Percentiles rank a stretch among this genome's conserved stretches.
Conservation (phyloP, 2,888 invertebrate species). For the Drosophila infuscata region DNA sequence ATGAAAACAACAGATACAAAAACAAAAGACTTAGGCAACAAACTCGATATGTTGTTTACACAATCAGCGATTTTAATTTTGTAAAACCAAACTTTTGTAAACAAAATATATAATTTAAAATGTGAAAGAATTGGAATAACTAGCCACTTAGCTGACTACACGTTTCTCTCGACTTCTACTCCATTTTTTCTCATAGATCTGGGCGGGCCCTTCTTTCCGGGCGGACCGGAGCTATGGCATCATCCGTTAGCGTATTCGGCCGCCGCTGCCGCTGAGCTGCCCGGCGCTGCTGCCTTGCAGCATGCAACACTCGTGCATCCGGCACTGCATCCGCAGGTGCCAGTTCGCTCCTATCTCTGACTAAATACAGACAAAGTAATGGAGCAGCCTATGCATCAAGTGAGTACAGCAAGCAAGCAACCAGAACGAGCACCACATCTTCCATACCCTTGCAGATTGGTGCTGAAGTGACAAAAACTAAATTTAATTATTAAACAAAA, state of each 20-base stretch:
- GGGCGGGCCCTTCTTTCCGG: slow-evolving; percentile 98
- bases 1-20: background rate
- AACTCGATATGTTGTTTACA: slow-evolving; percentile 43
- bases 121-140: slow-evolving; percentile 7
- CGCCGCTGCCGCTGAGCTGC: slow-evolving; percentile 92
- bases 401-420: slow-evolving; percentile 67
- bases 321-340: slow-evolving; percentile 98
- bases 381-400: slow-evolving; percentile 85
- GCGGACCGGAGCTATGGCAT: slow-evolving; percentile 97
- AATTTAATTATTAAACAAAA: background rate
- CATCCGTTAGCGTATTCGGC: slow-evolving; percentile 93
- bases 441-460: background rate
- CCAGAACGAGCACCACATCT: background rate
- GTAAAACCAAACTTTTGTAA: slow-evolving; percentile 13
- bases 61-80: slow-evolving; percentile 27
- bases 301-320: slow-evolving; percentile 97
- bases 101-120: slow-evolving; percentile 12
- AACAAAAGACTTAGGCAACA: slow-evolving; percentile 76
- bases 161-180: slow-evolving; percentile 32
- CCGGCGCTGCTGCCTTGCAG: slow-evolving; percentile 91
- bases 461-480: no score
- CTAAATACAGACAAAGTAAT: slow-evolving; percentile 90
- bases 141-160: slow-evolving; percentile 43
- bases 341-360: slow-evolving; percentile 98
- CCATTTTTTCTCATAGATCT: slow-evolving; percentile 88